phyloP scores from a whole-genome alignment of 2,888 invertebrate genomes.

The Ennomos quercinarius region DNA sequence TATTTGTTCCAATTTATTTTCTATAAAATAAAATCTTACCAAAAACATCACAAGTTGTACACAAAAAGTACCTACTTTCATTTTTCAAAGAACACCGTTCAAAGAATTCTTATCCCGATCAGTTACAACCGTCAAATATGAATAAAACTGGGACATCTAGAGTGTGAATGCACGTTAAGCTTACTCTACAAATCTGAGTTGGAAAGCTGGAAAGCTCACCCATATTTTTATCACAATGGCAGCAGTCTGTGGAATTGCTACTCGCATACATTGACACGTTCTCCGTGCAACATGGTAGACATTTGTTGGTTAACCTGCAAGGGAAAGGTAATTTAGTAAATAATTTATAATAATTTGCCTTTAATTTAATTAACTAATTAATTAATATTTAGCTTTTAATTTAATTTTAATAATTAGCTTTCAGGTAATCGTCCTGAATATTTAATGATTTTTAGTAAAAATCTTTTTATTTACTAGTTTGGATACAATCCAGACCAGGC shows the following conservation, averaged over 20 bases:
- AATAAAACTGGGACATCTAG: slow-evolving; percentile 23
- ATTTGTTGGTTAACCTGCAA: slow-evolving; percentile 89
- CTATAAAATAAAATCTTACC: too few relatives aligned
- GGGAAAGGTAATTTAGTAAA: too few relatives aligned
- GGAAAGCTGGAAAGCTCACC: slow-evolving; percentile 70
- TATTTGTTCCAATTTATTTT: too few relatives aligned
- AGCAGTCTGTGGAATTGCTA: slow-evolving; percentile 82
- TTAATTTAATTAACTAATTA: too few relatives aligned
- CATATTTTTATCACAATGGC: slow-evolving; percentile 89
- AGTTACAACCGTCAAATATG: slow-evolving; percentile 27
- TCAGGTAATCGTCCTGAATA: too few relatives aligned
- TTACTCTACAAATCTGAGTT: slow-evolving; percentile 21
- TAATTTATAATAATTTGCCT: too few relatives aligned
- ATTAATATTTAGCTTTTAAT: too few relatives aligned
- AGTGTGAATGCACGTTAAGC: slow-evolving; percentile 24
- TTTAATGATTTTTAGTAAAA: too few relatives aligned
- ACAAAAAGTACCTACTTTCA: too few relatives aligned
- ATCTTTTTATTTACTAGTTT: too few relatives aligned
- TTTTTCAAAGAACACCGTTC: not conserved
- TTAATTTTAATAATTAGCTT: not conserved
- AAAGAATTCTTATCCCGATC: slow-evolving; percentile 16
- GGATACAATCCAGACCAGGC: too few relatives aligned
- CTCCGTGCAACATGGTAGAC: slow-evolving; percentile 90
- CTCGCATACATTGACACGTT: slow-evolving; percentile 67
- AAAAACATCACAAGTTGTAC: too few relatives aligned